phyloP scores from a whole-genome alignment of 2,797 vertebrate species.

The Parauchenoglanis ngamensis region DNA sequence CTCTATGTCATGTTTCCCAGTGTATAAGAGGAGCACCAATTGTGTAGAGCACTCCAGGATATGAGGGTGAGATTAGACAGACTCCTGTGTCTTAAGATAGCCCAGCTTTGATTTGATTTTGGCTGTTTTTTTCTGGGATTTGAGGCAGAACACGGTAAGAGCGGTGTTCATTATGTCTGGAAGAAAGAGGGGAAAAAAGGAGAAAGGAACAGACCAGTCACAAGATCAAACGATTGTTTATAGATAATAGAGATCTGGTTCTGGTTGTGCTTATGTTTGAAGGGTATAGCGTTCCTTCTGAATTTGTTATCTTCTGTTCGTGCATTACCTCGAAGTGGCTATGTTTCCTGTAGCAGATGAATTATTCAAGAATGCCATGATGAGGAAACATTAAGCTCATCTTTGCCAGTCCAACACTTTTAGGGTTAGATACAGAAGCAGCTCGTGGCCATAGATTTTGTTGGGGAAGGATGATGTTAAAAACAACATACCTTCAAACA shows the following conservation, averaged over 20 bases:
- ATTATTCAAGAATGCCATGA: background rate
- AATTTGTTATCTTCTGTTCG: constrained; percentile 1
- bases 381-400: background rate
- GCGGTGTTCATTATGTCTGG: background rate
- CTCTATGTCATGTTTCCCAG: background rate
- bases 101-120: constrained; percentile 8
- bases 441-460: background rate
- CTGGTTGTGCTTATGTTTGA: background rate
- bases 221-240: background rate
- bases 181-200: background rate
- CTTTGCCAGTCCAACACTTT: background rate
- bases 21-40: background rate
- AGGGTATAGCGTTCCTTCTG: background rate
- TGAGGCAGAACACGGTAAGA: background rate
- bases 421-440: background rate
- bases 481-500: background rate
- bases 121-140: background rate
- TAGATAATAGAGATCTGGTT: background rate
- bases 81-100: constrained; percentile 3
- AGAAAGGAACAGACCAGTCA: background rate
- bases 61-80: background rate
- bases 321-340: background rate
- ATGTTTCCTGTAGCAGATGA: background rate
- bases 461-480: background rate
- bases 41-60: background rate